phyloP scores from a whole-genome alignment of 1,140 invertebrate genomes.

The Drosophila bipectinata region DNA sequence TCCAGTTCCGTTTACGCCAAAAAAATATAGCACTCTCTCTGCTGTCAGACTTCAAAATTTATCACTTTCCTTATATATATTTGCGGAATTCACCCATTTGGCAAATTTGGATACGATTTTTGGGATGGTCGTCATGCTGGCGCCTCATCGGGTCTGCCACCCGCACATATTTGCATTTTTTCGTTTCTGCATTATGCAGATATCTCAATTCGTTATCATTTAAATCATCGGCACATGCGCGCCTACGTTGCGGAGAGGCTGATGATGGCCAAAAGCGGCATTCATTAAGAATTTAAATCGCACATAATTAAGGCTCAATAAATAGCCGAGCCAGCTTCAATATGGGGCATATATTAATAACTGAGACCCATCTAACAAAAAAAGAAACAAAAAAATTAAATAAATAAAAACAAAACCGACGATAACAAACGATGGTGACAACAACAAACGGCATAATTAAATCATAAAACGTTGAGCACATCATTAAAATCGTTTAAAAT shows the following conservation, averaged over 20 bases:
- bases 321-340: slow-evolving; percentile 68
- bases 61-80: slow-evolving; percentile 2
- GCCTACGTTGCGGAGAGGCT: slow-evolving; percentile 29
- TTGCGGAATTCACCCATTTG: slow-evolving; percentile 18
- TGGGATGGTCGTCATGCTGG: slow-evolving; percentile 32
- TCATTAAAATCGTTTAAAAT: slow-evolving; percentile 77
- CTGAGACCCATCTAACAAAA: slow-evolving; percentile 21
- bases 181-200: slow-evolving; percentile 58
- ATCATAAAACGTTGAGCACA: slow-evolving; percentile 80
- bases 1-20: not conserved
- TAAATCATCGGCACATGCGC: slow-evolving; percentile 72
- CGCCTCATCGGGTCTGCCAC: slow-evolving; percentile 16
- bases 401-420: slow-evolving; percentile 18
- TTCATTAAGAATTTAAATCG: slow-evolving; percentile 82
- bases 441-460: slow-evolving; percentile 77
- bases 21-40: slow-evolving; percentile 1
- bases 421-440: slow-evolving; percentile 50
- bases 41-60: slow-evolving; percentile 5
- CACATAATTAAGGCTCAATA: slow-evolving; percentile 78
- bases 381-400: slow-evolving; percentile 21
- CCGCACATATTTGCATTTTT: slow-evolving; percentile 11
- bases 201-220: slow-evolving; percentile 69
- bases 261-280: slow-evolving; percentile 57
- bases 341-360: slow-evolving; percentile 70
- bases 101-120: not conserved